These are phyloP conservation scores for Drosophila trapezifrons DNA, from an alignment of 1,140 invertebrate species.

Conservation along the genomic window DNA sequence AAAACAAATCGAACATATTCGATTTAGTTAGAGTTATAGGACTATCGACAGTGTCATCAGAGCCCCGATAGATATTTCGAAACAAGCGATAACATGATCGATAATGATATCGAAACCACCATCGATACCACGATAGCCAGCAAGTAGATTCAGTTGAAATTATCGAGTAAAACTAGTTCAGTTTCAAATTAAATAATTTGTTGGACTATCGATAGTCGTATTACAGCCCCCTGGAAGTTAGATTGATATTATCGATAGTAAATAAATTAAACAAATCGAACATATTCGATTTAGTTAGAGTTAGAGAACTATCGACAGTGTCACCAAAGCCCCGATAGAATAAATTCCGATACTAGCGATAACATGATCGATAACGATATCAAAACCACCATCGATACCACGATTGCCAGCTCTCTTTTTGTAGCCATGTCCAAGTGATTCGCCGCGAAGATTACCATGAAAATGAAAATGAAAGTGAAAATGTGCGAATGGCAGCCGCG, in stretches of 20 bases:
- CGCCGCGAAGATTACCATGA: slow-evolving; percentile 6
- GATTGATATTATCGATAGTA: too few relatives aligned
- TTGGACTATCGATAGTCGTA: too few relatives aligned
- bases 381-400: slow-evolving; percentile 1
- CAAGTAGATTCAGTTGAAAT: too few relatives aligned
- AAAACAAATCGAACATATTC: too few relatives aligned
- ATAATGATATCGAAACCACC: background rate
- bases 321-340: background rate
- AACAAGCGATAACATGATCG: background rate
- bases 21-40: too few relatives aligned
- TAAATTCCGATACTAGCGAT: background rate
- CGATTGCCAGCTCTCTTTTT: background rate
- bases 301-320: too few relatives aligned
- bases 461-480: slow-evolving; percentile 37
- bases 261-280: too few relatives aligned
- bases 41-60: background rate
- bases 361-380: background rate
- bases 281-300: too few relatives aligned
- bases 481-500: slow-evolving; percentile 30
- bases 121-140: background rate
- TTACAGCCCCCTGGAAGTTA: too few relatives aligned
- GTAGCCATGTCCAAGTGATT: slow-evolving; percentile 12
- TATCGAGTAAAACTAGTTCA: too few relatives aligned
- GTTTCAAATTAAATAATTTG: too few relatives aligned
- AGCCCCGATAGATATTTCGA: too few relatives aligned